Evolutionary conservation across 2,113 vertebrate species (phyloP).

Genomic region (Cheirogaleus medius): DNA sequence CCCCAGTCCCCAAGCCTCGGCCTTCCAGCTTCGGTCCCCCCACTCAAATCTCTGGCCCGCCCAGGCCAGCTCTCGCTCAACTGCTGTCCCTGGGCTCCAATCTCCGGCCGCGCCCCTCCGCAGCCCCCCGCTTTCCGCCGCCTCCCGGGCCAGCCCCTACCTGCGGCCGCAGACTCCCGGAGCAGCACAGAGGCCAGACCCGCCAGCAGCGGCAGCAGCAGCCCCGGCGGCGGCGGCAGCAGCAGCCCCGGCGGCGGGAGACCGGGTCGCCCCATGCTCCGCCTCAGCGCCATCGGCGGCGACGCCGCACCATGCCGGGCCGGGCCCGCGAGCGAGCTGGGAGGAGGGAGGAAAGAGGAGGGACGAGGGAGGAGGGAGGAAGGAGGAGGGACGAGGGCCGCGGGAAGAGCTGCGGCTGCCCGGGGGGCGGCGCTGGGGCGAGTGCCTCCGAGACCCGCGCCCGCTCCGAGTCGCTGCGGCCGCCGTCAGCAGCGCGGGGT

Average conservation of each 20-base stretch:
- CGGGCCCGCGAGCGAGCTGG: slow-evolving; percentile 62
- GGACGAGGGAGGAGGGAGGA: neutral
- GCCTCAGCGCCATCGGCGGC: slow-evolving; percentile 81
- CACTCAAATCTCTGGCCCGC: neutral
- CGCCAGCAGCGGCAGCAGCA: slow-evolving; percentile 44
- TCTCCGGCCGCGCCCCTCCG: slow-evolving; percentile 16
- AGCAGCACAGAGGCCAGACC: slow-evolving; percentile 69
- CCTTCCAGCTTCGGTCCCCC: neutral
- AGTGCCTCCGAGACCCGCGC: neutral
- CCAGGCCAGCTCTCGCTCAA: slow-evolving; percentile 31
- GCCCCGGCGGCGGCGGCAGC: slow-evolving; percentile 7
- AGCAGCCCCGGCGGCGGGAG: slow-evolving; percentile 62
- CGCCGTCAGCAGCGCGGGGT: slow-evolving; percentile 33
- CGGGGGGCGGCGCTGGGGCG: slow-evolving; percentile 37
- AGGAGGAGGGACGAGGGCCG: neutral
- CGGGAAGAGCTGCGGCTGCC: slow-evolving; percentile 40
- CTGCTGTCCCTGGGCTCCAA: neutral
- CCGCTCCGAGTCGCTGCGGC: neutral
- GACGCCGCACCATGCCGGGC: slow-evolving; percentile 80
- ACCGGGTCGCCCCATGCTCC: slow-evolving; percentile 75
- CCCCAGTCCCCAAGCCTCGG: slow-evolving; percentile 4
- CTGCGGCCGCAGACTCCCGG: slow-evolving; percentile 64
- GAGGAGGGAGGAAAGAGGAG: neutral
- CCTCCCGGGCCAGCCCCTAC: slow-evolving; percentile 47
- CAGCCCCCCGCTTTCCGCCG: neutral